Evolutionary conservation across 2,113 vertebrate genomes (phyloP).

Genomic region (Urocynchramus pylzowi): DNA sequence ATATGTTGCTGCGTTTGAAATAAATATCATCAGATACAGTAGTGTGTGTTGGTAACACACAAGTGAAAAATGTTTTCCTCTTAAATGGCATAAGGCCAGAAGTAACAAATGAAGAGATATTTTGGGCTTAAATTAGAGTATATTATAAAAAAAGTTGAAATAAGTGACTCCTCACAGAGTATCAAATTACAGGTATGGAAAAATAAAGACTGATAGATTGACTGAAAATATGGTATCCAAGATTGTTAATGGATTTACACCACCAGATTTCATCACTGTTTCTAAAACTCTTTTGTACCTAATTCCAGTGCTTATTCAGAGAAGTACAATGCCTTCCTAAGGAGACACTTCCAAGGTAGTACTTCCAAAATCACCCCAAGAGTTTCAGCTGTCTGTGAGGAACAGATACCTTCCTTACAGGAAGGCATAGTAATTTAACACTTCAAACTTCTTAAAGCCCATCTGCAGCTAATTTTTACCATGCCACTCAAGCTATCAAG

Average conservation of each 20-base stretch:
- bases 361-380: background rate
- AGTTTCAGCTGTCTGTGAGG: background rate
- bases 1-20: background rate
- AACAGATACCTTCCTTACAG: background rate
- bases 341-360: background rate
- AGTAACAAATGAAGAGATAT: background rate
- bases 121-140: background rate
- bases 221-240: background rate
- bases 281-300: background rate
- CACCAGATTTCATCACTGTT: background rate
- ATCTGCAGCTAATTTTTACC: background rate
- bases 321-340: background rate
- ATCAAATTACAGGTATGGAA: background rate
- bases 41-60: background rate
- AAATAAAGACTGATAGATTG: background rate
- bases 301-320: background rate
- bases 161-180: background rate
- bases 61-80: background rate
- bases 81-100: background rate
- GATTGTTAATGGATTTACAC: background rate
- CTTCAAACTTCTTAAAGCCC: background rate
- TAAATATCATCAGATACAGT: background rate
- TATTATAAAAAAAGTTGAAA: background rate
- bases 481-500: background rate
- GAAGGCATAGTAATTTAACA: background rate